A percentile compares a stretch with the other conserved stretches of the same genome.
phyloP scores from a whole-genome alignment of 2,888 invertebrate species.

The Xiphydria camelus region DNA sequence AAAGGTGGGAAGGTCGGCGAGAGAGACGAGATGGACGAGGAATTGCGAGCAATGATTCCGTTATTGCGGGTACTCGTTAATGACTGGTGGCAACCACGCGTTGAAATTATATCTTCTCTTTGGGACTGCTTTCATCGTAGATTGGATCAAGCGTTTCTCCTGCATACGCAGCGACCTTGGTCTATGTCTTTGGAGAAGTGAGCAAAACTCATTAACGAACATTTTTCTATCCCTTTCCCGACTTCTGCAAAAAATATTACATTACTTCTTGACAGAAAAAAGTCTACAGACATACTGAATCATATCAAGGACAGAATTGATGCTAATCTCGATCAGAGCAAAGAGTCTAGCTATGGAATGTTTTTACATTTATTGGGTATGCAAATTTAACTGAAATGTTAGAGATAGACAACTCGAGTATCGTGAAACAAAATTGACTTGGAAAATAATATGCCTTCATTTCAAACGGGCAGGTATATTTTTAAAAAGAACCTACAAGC shows the following conservation, averaged over 20 bases:
- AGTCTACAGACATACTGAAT: slow-evolving; percentile 42
- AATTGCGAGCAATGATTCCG: slow-evolving; percentile 58
- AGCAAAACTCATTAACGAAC: too few relatives aligned
- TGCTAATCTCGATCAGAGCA: slow-evolving; percentile 30
- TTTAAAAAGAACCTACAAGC: slow-evolving; percentile 43
- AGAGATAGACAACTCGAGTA: too few relatives aligned
- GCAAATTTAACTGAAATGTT: too few relatives aligned
- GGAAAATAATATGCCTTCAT: not conserved
- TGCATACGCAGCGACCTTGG: slow-evolving; percentile 57
- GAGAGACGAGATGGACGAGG: slow-evolving; percentile 58
- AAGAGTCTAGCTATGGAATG: slow-evolving; percentile 60
- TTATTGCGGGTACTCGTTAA: slow-evolving; percentile 55
- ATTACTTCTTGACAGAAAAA: slow-evolving; percentile 34
- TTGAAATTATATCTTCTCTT: slow-evolving; percentile 59
- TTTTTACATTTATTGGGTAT: slow-evolving; percentile 59
- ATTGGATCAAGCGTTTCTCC: slow-evolving; percentile 61
- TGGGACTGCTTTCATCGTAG: slow-evolving; percentile 66
- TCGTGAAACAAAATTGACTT: not conserved
- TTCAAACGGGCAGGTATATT: slow-evolving; percentile 40
- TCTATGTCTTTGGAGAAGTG: slow-evolving; percentile 57
- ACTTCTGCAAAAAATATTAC: slow-evolving; percentile 20
- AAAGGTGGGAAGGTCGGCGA: slow-evolving; percentile 50
- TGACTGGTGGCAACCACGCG: slow-evolving; percentile 61
- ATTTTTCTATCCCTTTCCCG: too few relatives aligned
- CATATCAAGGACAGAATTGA: slow-evolving; percentile 55